Percentiles rank a stretch among this genome's conserved stretches.
phyloP scores from a whole-genome alignment of 1,140 invertebrate genomes.

The Mylabris phalerata region DNA sequence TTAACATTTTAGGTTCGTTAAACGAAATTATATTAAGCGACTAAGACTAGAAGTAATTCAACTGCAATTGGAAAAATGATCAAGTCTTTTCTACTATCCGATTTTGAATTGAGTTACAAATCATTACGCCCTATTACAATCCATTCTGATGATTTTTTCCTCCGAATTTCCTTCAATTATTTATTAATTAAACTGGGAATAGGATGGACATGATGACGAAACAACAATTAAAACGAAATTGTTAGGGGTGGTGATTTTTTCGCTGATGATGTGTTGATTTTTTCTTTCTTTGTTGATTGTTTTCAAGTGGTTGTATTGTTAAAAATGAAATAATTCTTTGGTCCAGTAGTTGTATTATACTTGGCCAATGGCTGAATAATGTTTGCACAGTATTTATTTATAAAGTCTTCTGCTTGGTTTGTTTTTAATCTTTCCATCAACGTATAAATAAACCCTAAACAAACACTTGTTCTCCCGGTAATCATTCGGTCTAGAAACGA shows the following conservation, averaged over 20 bases:
- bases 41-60: neutral
- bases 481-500: constrained; percentile 21
- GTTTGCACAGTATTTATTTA: constrained; percentile 36
- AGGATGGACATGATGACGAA: no score
- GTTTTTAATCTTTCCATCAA: constrained; percentile 36
- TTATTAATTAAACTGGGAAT: no score
- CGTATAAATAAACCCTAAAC: constrained; percentile 33
- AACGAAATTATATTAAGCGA: constrained; percentile 24
- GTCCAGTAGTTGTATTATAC: constrained; percentile 32
- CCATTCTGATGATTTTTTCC: no score
- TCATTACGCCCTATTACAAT: no score
- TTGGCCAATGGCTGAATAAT: constrained; percentile 25
- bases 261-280: no score
- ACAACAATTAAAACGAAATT: no score
- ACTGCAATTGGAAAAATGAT: constrained; percentile 1
- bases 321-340: constrained; percentile 26
- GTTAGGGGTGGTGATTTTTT: no score
- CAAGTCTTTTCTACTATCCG: no score
- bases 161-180: no score
- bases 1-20: constrained; percentile 22
- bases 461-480: constrained; percentile 32
- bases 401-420: constrained; percentile 36
- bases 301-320: neutral
- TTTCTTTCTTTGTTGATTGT: no score
- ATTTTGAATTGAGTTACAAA: no score